Percentiles rank a stretch among this genome's conserved stretches.
These are phyloP conservation scores for Dicentrarchus labrax DNA, from an alignment of 2,113 vertebrate species.

Conservation along the genomic window DNA sequence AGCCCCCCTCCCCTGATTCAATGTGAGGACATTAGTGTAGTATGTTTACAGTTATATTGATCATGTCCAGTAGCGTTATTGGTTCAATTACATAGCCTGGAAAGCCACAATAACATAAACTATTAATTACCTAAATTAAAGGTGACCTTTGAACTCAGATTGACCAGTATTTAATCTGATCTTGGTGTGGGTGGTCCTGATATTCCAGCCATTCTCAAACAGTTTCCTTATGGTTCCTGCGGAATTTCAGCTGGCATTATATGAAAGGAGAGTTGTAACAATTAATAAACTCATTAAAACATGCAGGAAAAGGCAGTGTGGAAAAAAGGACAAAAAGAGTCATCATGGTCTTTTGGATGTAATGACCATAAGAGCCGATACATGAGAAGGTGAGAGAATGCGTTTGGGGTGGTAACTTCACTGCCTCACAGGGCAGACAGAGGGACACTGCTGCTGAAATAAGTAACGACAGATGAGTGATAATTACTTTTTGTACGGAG, in stretches of 20 bases:
- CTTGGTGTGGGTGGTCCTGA: background rate
- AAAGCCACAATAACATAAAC: background rate
- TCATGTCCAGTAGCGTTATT: background rate
- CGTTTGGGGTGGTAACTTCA: background rate
- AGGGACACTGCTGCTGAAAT: background rate
- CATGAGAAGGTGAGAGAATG: background rate
- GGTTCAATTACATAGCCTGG: background rate
- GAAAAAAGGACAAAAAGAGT: background rate
- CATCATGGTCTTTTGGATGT: no score
- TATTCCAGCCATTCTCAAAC: background rate
- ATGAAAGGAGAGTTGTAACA: background rate
- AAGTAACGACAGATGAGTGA: conserved; percentile 5
- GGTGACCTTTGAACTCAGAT: conserved; percentile 14
- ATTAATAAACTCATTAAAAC: background rate
- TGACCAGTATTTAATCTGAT: background rate
- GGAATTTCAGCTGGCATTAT: background rate
- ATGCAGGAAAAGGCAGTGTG: background rate
- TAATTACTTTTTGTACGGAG: conserved; percentile 12
- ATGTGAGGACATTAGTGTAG: conserved; percentile 10
- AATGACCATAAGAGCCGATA: background rate
- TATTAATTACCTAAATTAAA: background rate
- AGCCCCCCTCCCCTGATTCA: conserved; percentile 23
- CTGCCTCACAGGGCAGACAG: background rate
- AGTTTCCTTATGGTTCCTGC: background rate
- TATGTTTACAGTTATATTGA: conserved; percentile 1